These are phyloP conservation scores for Capra hircus DNA, from an alignment of 2,113 vertebrate species.

Conservation along the genomic window DNA sequence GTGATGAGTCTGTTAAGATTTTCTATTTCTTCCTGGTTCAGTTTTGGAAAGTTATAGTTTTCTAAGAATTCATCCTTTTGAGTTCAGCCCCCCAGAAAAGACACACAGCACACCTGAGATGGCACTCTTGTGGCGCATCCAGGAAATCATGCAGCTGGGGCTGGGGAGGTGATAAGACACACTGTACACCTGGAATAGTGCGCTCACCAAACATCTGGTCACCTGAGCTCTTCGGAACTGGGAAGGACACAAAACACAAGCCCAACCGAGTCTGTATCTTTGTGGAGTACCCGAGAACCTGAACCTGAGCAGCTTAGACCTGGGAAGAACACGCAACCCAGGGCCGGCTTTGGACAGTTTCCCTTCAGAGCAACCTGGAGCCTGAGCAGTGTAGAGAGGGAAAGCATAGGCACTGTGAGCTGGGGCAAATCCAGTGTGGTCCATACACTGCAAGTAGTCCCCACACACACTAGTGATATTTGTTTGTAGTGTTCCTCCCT, in stretches of 20 bases:
- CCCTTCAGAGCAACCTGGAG: background rate
- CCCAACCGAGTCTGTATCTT: background rate
- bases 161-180: background rate
- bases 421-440: background rate
- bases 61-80: background rate
- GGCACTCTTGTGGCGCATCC: rapidly evolving
- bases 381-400: background rate
- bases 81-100: background rate
- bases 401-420: background rate
- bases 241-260: background rate
- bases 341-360: background rate
- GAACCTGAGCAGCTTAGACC: background rate
- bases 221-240: background rate
- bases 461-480: background rate
- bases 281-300: background rate
- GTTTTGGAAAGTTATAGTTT: background rate
- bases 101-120: background rate
- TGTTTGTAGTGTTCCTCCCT: background rate
- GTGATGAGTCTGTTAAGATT: background rate
- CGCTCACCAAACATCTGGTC: rapidly evolving
- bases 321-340: background rate
- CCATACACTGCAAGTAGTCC: background rate
- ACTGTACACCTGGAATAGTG: background rate
- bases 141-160: background rate
- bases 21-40: background rate